A percentile compares a stretch with the other conserved stretches of the same genome.
Evolutionary conservation across 2,888 invertebrate genomes (phyloP).

Genomic region (Eucera pruinosa): DNA sequence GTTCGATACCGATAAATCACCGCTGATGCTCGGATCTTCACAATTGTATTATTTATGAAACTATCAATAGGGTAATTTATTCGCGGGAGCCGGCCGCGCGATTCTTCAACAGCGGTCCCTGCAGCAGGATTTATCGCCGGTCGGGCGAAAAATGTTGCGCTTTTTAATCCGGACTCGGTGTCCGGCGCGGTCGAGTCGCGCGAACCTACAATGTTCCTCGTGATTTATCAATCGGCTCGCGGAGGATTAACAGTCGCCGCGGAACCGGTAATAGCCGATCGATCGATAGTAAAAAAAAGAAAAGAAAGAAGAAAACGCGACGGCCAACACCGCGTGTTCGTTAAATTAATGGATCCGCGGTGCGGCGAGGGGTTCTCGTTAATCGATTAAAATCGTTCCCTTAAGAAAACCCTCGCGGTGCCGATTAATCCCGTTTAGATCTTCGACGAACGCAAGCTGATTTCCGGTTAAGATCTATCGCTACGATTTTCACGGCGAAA

Average conservation of each 20-base stretch:
- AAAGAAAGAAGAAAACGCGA: not conserved
- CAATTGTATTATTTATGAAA: conserved; percentile 54
- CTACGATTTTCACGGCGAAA: no score
- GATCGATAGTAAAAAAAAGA: conserved; percentile 46
- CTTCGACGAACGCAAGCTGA: conserved; percentile 26
- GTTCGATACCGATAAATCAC: conserved; percentile 16
- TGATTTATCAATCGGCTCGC: conserved; percentile 68
- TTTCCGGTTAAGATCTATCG: conserved; percentile 33
- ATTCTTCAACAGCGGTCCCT: conserved; percentile 42
- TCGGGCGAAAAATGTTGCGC: conserved; percentile 42
- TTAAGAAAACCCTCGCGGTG: not conserved
- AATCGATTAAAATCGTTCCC: conserved; percentile 44
- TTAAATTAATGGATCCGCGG: conserved; percentile 38
- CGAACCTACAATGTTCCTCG: conserved; percentile 61
- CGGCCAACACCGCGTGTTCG: conserved; percentile 11
- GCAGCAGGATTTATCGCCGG: conserved; percentile 53
- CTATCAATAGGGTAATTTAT: conserved; percentile 59
- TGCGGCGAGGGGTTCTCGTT: conserved; percentile 9
- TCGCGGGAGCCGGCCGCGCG: conserved; percentile 31
- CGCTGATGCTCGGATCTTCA: conserved; percentile 10
- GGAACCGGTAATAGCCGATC: conserved; percentile 60
- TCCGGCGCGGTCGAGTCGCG: conserved; percentile 53
- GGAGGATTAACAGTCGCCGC: conserved; percentile 47
- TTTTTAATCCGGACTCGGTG: conserved; percentile 55
- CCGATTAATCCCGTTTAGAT: conserved; percentile 44